Evolutionary conservation across 1,140 invertebrate genomes (phyloP), one percentile per base, ranked within the genome.

Genomic region (Zaprionus nigranus): DNA sequence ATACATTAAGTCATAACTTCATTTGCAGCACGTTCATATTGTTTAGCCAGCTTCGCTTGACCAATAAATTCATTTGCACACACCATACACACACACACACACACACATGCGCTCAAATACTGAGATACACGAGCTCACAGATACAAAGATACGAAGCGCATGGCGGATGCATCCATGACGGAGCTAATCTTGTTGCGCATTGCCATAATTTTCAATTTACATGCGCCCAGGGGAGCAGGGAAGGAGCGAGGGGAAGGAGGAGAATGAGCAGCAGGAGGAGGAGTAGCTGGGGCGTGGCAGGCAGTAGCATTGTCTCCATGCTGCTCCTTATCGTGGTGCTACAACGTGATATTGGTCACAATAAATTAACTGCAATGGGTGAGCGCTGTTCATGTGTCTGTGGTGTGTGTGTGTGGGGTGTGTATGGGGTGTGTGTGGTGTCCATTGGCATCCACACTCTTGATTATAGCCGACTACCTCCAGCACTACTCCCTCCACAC

Each of bases 201-300:
- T 90, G 81, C 85, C 86, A 90, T 90, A 90, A 90, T 90, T 90
- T 90, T 90, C 85, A 90, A 90, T 90, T 90, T 90, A 90, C 85
- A 90, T 90, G 84, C 85, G 79, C 67, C 84, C 73, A 62, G 57
- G 60, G 62, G 40, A 15, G 22, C 58, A 28, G 63, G 15, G 2
- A 26, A 40, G 30, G 22, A 28, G 30, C 24, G 22, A 26, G 46
- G 5, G 13, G 36, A n/a, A n/a, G n/a, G n/a, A n/a, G 36, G 9
- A n/a, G 40, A 22, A 22, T 22, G 46, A 40, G 49, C 15, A 61
- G 56, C 40, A n/a, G 38, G 1, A n/a, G 15, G 13, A n/a, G 5
- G 15, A 6, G n/a, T 46, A 13, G 12, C 9, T 34, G 30, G 36
- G 43, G 22, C 20, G 15, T 20, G 46, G 26, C n/a, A 13, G 38